Evolutionary conservation across 2,888 invertebrate species (phyloP), one percentile per base, ranked within the genome.

Genomic region (Lithophane leautieri): DNA sequence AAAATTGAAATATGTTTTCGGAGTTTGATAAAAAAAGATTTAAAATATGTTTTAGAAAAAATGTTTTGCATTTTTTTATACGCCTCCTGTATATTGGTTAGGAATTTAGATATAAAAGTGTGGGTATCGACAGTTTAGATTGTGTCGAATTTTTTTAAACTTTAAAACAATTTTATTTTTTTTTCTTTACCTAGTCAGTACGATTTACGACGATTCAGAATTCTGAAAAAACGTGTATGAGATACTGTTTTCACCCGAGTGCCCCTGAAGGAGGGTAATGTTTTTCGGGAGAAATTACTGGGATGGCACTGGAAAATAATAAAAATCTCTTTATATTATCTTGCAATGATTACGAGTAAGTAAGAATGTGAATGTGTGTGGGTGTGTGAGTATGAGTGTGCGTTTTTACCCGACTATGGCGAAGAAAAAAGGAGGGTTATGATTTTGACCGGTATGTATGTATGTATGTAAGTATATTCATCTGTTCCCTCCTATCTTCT

Each of bases 1-100:
- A 52, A 77, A 72, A 74, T 77, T 63, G 61, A 71, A 78, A 78
- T 71, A 80, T 78, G 14, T 58, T 66, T 54, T 56, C 56, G 52
- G n/a, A n/a, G 14, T 58, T 19, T 2, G 22, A 12, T 25, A 7
- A 61, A 67, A 65, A 28, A 66, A 62, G 50, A 50, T 56, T n/a
- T 25, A 11, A 58, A 63, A 52, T 63, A 62, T 54, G 12, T 47
- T 25, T 34, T 3, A 16, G 16, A 34, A 40, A 61, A 34, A 8
- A 14, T 7, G 22, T 11, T n/a, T 16, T 14, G 2, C 25, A 14
- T 52, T 44, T 75, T 65, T 61, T 25, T 34, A 11, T 16, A 40
- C 16, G 11, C 9, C n/a, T 1, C 0, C 44, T n/a, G 25, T 16
- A 69, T 63, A 40, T 28, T 61, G 42, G 28, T 75, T 63, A 14